A percentile compares a stretch with the other conserved stretches of the same genome.
These are phyloP conservation scores for Penaeus japonicus DNA, from an alignment of 1,140 invertebrate genomes.

Conservation along the genomic window DNA sequence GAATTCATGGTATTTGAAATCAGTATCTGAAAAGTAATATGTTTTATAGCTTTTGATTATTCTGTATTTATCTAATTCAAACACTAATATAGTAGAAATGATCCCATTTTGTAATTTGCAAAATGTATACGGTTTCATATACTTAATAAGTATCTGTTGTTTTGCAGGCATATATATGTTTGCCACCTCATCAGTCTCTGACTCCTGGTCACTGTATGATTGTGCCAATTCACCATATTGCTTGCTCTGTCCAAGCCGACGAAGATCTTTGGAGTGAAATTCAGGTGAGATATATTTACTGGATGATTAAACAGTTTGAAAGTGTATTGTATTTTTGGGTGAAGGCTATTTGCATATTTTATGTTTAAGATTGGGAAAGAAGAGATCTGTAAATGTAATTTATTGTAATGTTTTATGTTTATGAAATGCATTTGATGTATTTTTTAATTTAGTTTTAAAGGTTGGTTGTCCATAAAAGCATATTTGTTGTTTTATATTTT, in stretches of 20 bases:
- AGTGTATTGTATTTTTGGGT: background rate
- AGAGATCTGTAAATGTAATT: too few species aligned
- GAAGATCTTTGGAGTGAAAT: slow-evolving; percentile 94
- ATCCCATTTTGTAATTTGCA: background rate
- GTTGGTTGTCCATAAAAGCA: too few species aligned
- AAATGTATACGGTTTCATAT: background rate
- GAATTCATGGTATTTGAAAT: too few species aligned
- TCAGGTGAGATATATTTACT: slow-evolving; percentile 67
- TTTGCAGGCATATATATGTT: slow-evolving; percentile 74
- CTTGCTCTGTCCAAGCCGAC: slow-evolving; percentile 82
- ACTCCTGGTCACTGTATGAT: slow-evolving; percentile 89
- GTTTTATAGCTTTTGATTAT: too few species aligned
- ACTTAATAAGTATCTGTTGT: background rate
- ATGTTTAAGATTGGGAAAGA: too few species aligned
- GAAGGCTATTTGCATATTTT: background rate
- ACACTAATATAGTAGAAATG: background rate
- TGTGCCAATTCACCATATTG: slow-evolving; percentile 81
- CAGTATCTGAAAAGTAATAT: too few species aligned
- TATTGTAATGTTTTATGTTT: background rate
- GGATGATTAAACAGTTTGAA: background rate
- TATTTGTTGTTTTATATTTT: background rate
- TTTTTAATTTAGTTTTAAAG: background rate
- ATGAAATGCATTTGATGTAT: background rate
- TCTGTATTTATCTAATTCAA: too few species aligned
- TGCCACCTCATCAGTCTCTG: slow-evolving; percentile 81